phyloP scores from a whole-genome alignment of 2,797 vertebrate genomes.

The Cirrhinus mrigala region DNA sequence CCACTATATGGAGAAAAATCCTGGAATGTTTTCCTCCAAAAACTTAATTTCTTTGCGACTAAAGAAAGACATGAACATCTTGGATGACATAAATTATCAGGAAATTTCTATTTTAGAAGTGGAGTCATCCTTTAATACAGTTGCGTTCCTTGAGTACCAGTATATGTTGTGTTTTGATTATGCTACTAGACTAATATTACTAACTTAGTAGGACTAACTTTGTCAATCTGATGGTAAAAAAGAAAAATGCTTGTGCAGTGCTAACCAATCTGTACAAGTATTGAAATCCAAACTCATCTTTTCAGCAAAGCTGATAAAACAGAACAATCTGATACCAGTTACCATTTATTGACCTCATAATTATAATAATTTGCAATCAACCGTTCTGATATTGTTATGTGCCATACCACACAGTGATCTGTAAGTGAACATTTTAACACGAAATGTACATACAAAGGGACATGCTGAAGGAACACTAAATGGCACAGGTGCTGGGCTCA shows the following conservation, averaged over 20 bases:
- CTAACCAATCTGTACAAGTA: background rate
- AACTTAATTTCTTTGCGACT: too few relatives aligned
- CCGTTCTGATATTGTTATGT: background rate
- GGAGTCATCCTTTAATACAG: too few relatives aligned
- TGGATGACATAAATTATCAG: too few relatives aligned
- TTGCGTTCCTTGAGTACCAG: too few relatives aligned
- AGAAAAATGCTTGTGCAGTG: background rate
- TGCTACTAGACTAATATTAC: background rate
- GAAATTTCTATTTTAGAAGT: too few relatives aligned
- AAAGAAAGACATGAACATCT: too few relatives aligned
- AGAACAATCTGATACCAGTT: background rate
- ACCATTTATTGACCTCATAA: background rate
- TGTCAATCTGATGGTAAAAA: background rate
- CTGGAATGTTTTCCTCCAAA: too few relatives aligned
- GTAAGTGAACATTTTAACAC: slow-evolving; percentile 14
- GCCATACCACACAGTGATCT: background rate
- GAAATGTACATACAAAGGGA: slow-evolving; percentile 21
- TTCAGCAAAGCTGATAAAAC: background rate
- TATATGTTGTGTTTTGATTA: too few relatives aligned
- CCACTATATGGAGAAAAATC: too few relatives aligned
- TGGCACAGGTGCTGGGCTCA: slow-evolving; percentile 36
- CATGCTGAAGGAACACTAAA: slow-evolving; percentile 37
- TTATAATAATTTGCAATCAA: background rate
- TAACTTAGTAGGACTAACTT: background rate
- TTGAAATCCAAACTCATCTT: background rate